Conservation (phyloP, 1,140 invertebrate genomes). For the Zaprionus camerounensis region DNA sequence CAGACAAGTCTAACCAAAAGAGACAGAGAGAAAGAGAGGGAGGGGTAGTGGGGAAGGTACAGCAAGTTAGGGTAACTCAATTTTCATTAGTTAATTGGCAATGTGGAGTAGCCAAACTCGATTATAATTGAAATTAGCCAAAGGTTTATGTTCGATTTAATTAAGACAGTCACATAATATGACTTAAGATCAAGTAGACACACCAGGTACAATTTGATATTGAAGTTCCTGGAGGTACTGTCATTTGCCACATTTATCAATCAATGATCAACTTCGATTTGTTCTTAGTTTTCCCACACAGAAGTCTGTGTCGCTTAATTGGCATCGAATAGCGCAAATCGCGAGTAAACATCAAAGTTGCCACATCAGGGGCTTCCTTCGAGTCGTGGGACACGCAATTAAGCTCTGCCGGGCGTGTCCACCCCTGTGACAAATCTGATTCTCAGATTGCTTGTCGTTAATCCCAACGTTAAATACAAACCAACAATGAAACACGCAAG, state of each 20-base stretch:
- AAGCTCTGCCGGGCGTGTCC: constrained; percentile 50
- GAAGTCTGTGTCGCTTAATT: constrained; percentile 42
- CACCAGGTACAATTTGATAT: neutral
- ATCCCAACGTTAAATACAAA: constrained; percentile 71
- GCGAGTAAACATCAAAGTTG: constrained; percentile 58
- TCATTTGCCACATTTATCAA: neutral
- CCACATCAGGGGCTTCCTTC: constrained; percentile 22
- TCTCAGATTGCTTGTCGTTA: constrained; percentile 57
- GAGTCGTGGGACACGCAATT: constrained; percentile 50
- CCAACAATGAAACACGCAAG: constrained; percentile 75
- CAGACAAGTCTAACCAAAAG: constrained; percentile 12
- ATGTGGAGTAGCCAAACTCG: constrained; percentile 30
- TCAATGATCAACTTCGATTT: neutral
- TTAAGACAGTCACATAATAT: constrained; percentile 1
- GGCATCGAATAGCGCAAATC: constrained; percentile 54
- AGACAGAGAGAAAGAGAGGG: neutral
- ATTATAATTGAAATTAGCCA: neutral
- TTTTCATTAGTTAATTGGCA: constrained; percentile 75
- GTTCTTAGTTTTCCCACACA: neutral
- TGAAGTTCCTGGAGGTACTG: neutral
- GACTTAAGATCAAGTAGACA: neutral
- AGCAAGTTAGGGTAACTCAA: constrained; percentile 25
- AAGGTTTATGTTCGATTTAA: neutral
- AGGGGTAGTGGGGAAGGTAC: neutral
- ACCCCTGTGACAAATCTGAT: constrained; percentile 71